Percentiles rank a stretch among this genome's conserved stretches.
These are phyloP conservation scores for Elephantulus edwardii DNA, from an alignment of 2,113 vertebrate species.

Conservation along the genomic window DNA sequence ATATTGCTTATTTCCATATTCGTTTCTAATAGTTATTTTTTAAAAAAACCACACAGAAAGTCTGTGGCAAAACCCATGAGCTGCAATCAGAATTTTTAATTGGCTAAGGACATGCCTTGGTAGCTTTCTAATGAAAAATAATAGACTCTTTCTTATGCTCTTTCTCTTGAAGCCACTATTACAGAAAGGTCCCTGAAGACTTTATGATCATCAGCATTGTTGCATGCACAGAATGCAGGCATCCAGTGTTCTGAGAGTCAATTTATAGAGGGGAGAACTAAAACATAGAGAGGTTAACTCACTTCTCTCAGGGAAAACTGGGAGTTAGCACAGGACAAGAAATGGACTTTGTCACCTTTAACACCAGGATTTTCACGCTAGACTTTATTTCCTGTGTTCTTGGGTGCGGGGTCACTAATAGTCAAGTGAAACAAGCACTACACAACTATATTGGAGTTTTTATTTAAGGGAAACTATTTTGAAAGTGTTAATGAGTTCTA, in stretches of 20 bases:
- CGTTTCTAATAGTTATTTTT: not conserved
- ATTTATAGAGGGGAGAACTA: not conserved
- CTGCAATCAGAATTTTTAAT: not conserved
- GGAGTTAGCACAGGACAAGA: not conserved
- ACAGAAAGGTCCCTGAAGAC: not conserved
- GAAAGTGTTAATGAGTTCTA: not conserved
- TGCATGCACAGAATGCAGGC: not conserved
- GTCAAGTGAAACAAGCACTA: constrained; percentile 5
- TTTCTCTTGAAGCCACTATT: not conserved
- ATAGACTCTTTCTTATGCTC: not conserved
- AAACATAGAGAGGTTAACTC: not conserved
- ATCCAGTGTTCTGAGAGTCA: not conserved
- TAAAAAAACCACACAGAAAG: constrained; percentile 42
- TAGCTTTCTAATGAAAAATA: constrained; percentile 18
- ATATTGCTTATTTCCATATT: not conserved
- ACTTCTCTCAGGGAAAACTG: not conserved
- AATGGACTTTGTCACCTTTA: not conserved
- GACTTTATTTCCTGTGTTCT: constrained; percentile 29
- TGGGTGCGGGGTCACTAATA: constrained; percentile 42
- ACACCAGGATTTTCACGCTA: not conserved
- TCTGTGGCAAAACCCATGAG: not conserved
- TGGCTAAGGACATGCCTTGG: not conserved
- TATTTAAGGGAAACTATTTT: constrained; percentile 41
- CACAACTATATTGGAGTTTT: constrained; percentile 45
- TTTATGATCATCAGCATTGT: not conserved